Evolutionary conservation across 2,888 invertebrate genomes (phyloP).

Genomic region (Temnothorax rugatulus): DNA sequence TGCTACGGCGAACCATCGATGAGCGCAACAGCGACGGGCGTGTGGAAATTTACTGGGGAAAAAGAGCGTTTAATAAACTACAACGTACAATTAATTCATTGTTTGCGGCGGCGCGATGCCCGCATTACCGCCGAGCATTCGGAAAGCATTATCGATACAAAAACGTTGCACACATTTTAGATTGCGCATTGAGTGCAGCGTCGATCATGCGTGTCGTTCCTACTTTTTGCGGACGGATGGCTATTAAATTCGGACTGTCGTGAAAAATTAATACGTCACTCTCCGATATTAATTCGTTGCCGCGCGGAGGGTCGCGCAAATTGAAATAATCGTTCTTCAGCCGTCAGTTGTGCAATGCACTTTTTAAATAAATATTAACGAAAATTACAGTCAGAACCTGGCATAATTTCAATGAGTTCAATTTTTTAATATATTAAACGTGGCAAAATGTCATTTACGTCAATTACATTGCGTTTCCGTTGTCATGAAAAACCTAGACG

Average conservation of each 20-base stretch:
- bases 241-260: slow-evolving; percentile 42
- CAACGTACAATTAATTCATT: slow-evolving; percentile 39
- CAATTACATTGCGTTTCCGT: background rate
- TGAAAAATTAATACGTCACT: slow-evolving; percentile 41
- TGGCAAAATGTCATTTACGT: background rate
- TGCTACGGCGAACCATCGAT: slow-evolving; percentile 47
- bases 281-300: slow-evolving; percentile 30
- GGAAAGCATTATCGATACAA: slow-evolving; percentile 38
- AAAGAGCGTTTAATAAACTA: slow-evolving; percentile 54
- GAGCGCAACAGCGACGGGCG: slow-evolving; percentile 55
- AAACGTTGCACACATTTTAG: slow-evolving; percentile 23
- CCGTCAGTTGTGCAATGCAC: background rate
- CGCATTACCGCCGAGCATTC: background rate
- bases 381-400: background rate
- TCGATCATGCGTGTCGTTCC: slow-evolving; percentile 11
- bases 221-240: background rate
- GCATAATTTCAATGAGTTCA: slow-evolving; percentile 4
- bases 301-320: slow-evolving; percentile 6
- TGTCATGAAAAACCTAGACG: background rate
- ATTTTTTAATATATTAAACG: background rate
- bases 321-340: slow-evolving; percentile 20
- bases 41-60: slow-evolving; percentile 32
- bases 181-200: slow-evolving; percentile 12
- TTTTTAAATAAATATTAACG: slow-evolving; percentile 21
- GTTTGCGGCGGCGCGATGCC: slow-evolving; percentile 25